Conservation (phyloP, 2,113 vertebrate species). For the Apaloderma vittatum region DNA sequence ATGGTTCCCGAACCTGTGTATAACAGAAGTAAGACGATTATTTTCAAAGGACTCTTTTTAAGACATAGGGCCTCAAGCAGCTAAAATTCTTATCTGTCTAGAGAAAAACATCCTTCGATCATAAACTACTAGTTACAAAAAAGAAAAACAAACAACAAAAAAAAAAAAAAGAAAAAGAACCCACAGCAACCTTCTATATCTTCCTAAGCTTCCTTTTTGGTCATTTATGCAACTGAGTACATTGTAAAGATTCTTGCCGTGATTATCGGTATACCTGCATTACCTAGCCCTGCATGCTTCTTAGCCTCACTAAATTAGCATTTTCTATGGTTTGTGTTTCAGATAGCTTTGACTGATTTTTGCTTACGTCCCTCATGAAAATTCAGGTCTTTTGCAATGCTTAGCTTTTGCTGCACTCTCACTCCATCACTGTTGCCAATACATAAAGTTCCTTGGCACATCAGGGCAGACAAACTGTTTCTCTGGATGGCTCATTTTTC, state of each 20-base stretch:
- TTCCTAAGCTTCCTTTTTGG: not conserved
- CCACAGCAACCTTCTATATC: not conserved
- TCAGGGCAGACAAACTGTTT: conserved; percentile 74
- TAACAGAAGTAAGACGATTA: not conserved
- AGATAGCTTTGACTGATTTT: not conserved
- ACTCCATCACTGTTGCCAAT: conserved; percentile 71
- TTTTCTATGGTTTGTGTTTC: not conserved
- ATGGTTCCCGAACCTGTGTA: not conserved
- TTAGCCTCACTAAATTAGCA: not conserved
- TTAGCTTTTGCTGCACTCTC: conserved; percentile 60
- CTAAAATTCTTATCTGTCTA: not conserved
- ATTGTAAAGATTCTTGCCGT: not conserved
- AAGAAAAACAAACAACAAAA: not conserved
- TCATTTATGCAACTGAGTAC: not conserved
- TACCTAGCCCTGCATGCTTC: not conserved
- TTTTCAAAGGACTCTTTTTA: not conserved
- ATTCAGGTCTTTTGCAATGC: conserved; percentile 37
- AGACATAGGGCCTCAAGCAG: not conserved
- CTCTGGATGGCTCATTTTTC: conserved; percentile 77
- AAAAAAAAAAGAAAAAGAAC: not conserved
- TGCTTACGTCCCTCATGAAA: conserved; percentile 49
- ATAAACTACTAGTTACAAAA: not conserved
- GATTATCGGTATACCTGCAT: not conserved
- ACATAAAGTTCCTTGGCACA: conserved; percentile 63
- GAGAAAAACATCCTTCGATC: not conserved